Evolutionary conservation across 2,888 invertebrate species (phyloP), one percentile per base, ranked within the genome.

Genomic region (Myopa testacea): DNA sequence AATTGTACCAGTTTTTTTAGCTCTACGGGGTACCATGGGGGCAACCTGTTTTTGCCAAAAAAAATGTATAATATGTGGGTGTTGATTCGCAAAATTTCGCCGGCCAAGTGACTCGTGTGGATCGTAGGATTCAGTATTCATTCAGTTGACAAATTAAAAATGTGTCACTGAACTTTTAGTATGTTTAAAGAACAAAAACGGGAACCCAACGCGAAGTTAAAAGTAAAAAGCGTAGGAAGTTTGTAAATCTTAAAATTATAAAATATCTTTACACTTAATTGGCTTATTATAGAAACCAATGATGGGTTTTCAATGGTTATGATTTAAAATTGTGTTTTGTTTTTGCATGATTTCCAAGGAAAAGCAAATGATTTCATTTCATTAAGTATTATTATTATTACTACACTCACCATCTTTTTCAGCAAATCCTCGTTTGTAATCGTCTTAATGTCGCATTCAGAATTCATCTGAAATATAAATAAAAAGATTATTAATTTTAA

Each of bases 361-460:
- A 45, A 45, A 10, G 45, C 7, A 45, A 45, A 45, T 45, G 45
- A 45, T 45, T 45, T 45, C 10, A 45, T 45, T 45, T 45, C 45
- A 45, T 8, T 45, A 45, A 45, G 0, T 45, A 45, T 45, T 45
- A 45, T 45, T 45, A 8, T 45, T 10, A 10, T 45, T 45, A 8
- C 10, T 45, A 38, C 10, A 86, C 90, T 91, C 89, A 95, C 95
- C 95, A 95, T 94, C 88, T 93, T 93, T 75, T 94, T 92, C 83
- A 95, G 91, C 85, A 93, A 88, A 88, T 95, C 95, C 90, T 95
- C 95, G 91, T 94, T 95, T 83, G 92, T 92, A 80, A 95, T 94
- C 84, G 91, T 89, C 83, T 93, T 91, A 85, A 94, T 92, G 90
- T 94, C 94, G 82, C 91, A 85, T 82, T 87, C 92, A 85, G 92